Percentiles rank a stretch among this genome's conserved stretches.
phyloP scores from a whole-genome alignment of 2,113 vertebrate genomes.

The Circaetus cinerascens region DNA sequence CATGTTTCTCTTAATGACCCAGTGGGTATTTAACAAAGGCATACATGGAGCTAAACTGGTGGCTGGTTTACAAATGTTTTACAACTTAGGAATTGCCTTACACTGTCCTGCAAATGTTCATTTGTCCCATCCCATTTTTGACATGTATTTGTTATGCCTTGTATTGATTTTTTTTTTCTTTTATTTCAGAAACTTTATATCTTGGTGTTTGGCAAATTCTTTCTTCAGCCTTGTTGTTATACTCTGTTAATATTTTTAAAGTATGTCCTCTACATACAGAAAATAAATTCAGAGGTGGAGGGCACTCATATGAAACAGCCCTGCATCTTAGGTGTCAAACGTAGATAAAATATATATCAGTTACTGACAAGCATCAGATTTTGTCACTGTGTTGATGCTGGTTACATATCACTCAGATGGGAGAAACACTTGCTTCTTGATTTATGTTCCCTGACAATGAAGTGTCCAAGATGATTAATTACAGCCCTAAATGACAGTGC shows the following conservation, averaged over 20 bases:
- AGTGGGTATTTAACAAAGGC: not conserved
- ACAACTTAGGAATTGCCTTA: too few relatives aligned
- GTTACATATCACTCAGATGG: constrained; percentile 7
- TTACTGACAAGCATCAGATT: constrained; percentile 23
- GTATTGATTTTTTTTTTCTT: not conserved
- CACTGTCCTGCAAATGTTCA: not conserved
- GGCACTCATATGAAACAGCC: not conserved
- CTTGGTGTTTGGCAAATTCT: not conserved
- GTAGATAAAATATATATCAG: constrained; percentile 23
- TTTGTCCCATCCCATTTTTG: not conserved
- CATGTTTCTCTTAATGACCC: fast-evolving
- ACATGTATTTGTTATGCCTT: fast-evolving
- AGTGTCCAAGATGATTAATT: constrained; percentile 70
- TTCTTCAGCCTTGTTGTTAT: not conserved
- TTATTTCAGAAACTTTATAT: not conserved
- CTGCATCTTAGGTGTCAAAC: constrained; percentile 10
- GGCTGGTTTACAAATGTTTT: not conserved
- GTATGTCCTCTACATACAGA: not conserved
- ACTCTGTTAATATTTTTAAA: not conserved
- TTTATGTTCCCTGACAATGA: constrained; percentile 67
- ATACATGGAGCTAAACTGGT: fast-evolving
- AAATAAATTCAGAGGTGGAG: constrained; percentile 47
- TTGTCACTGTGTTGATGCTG: constrained; percentile 19
- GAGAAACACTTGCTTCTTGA: constrained; percentile 49
- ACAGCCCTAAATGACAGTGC: not conserved